Evolutionary conservation across 92 coral and sea anemone species (phyloP).

Genomic region (Heteractis magnifica): DNA sequence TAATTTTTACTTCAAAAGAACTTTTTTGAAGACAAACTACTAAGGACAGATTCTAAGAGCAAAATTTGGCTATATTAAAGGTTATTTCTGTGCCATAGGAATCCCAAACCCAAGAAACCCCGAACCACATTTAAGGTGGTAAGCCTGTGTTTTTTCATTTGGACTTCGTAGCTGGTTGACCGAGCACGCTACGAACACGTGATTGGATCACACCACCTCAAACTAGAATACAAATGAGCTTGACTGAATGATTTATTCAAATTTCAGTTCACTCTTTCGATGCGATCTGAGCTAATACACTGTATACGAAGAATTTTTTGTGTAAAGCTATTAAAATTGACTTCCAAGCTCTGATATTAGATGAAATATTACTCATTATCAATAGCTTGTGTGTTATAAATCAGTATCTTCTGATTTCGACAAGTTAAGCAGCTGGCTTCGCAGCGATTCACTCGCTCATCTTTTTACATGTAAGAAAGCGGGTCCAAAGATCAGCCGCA

Average conservation of each 20-base stretch:
- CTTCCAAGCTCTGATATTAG: neutral
- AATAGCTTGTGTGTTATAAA: neutral
- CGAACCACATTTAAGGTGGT: no score
- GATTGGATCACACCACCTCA: constrained; percentile 8
- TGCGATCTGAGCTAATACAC: neutral
- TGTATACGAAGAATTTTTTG: neutral
- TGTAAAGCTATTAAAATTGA: neutral
- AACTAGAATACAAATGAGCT: neutral
- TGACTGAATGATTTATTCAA: neutral
- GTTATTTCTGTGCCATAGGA: no score
- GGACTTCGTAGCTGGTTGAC: neutral
- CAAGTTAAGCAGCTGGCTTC: neutral
- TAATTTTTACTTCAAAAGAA: no score
- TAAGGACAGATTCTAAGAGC: no score
- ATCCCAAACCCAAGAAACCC: no score
- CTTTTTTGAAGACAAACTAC: no score
- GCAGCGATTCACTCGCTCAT: no score
- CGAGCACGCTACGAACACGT: neutral
- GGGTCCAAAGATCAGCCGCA: no score
- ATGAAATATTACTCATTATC: neutral
- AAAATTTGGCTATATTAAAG: no score
- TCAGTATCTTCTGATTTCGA: neutral
- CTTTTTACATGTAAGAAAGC: no score
- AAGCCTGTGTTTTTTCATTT: no score
- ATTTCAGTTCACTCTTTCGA: neutral